Evolutionary conservation across 2,113 vertebrate species (phyloP), one percentile per base, ranked within the genome.

Genomic region (Microcebus ravelobensis): DNA sequence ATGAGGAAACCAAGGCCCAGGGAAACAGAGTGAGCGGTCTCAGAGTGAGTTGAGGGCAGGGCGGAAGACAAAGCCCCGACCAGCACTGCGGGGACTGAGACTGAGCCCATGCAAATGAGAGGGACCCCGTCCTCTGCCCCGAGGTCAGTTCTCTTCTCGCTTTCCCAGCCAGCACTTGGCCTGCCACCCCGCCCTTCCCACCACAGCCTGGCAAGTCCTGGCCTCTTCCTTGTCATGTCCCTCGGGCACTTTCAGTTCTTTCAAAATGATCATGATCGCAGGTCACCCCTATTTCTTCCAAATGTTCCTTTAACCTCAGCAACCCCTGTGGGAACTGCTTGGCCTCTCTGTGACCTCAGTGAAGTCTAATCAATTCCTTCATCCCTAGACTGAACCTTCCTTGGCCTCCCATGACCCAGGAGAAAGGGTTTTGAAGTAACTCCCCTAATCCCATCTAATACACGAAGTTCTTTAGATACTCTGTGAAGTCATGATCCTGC

Each of bases 211-310:
- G 6, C 21, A 55, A 42, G 8, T 25, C 52, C 79, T 45, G 52
- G 73, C 67, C 55, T 57, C 39, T 55, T 68, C 68, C 21, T 92
- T 34, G 8, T 63, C 39, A 36, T 14, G 61, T 55, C 92, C 79
- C 39, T n/a, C 50, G 27, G 52, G 73, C 11, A 71, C 82, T 91
- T 88, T 82, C 87, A 42, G 68, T 86, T 96, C 96, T 90, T 92
- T 76, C 86, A 50, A 67, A 92, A 74, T 25, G 67, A 65, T 71
- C 67, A 48, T 0, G 9, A 67, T 70, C 42, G 23, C 18, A 3
- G 10, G 20, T 83, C 59, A 82, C 3, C 31, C 73, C 31, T 23
- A 8, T 23, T 55, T 70, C 63, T 85, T 84, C 42, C 67, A 82
- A 85, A 67, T 39, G 34, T 67, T 65, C 63, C 71, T 42, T 45